Percentiles rank a stretch among this genome's conserved stretches.
These are phyloP conservation scores for Clepsis dumicolana DNA, from an alignment of 2,888 invertebrate species.

Conservation along the genomic window DNA sequence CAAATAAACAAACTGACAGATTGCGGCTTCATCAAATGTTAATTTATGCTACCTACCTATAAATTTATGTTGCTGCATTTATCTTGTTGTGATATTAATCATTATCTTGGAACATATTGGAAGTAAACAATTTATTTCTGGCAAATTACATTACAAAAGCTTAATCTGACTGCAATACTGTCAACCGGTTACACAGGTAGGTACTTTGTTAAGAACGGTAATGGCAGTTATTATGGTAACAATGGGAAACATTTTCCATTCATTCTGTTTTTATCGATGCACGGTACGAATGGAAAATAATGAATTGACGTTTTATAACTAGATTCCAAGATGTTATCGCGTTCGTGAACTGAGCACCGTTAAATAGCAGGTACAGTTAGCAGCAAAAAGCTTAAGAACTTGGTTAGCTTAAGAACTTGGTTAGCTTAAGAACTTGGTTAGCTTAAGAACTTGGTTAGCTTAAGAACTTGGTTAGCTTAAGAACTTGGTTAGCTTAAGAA, in stretches of 20 bases:
- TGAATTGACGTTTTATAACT: conserved; percentile 31
- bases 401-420: no score
- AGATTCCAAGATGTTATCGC: conserved; percentile 26
- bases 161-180: conserved; percentile 4
- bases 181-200: conserved; percentile 10
- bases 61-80: no score
- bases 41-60: neutral
- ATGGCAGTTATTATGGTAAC: conserved; percentile 33
- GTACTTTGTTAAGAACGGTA: conserved; percentile 26
- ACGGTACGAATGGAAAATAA: conserved; percentile 28
- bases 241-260: conserved; percentile 40
- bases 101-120: no score
- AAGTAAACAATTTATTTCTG: neutral
- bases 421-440: no score
- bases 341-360: conserved; percentile 12
- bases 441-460: no score
- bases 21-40: neutral
- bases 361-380: neutral
- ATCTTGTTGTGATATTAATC: no score
- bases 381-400: no score
- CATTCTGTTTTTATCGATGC: conserved; percentile 33
- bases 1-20: neutral
- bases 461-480: no score
- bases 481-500: no score
- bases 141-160: conserved; percentile 2